Conservation (phyloP, 2,113 vertebrate genomes). For the Myiopsitta monachus region DNA sequence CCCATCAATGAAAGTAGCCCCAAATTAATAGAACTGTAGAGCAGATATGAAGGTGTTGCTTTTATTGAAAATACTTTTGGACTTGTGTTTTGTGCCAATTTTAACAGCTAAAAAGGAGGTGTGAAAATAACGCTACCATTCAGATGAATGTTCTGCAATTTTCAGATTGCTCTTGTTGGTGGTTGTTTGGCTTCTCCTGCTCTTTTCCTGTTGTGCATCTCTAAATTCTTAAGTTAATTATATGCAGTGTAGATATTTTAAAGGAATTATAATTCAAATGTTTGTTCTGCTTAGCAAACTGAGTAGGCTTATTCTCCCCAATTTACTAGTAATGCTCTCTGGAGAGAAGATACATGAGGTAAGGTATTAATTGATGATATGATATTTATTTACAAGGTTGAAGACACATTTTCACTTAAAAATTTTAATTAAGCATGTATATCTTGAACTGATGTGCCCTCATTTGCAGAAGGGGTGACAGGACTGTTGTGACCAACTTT, state of each 20-base stretch:
- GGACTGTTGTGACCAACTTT: neutral
- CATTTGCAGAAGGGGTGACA: neutral
- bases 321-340: neutral
- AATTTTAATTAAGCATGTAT: neutral
- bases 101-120: neutral
- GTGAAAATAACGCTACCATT: neutral
- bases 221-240: neutral
- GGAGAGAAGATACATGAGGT: neutral
- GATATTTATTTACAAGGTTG: neutral
- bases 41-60: neutral
- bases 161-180: neutral
- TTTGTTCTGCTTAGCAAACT: neutral
- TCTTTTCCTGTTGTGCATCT: neutral
- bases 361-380: neutral
- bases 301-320: neutral
- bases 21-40: neutral
- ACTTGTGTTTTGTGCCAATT: neutral
- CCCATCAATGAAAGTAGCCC: neutral
- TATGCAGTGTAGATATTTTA: neutral
- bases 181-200: neutral
- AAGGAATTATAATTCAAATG: neutral
- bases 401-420: neutral
- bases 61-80: neutral
- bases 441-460: neutral
- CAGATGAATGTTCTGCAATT: neutral